Base-by-base conservation (phyloP, 2,888 invertebrate species). In the Ernsta delagoae region DNA sequence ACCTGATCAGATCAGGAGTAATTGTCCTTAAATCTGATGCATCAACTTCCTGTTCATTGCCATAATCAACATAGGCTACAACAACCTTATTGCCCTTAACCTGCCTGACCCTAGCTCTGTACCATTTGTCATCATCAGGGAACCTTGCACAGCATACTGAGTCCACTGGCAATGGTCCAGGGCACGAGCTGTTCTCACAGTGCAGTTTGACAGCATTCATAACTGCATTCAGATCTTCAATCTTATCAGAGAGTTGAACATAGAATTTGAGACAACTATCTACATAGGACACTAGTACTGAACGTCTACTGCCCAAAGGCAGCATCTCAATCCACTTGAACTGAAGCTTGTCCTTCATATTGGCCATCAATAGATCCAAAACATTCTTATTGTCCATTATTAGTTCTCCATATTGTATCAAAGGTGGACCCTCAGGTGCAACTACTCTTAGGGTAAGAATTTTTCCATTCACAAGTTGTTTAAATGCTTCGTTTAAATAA, bases 31-130 rank as follows among this genome's bases (percentile, higher is more conserved):
- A 85, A 48, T 95, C 88, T 9, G 93, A 88, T 0, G 93, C 83
- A 6, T 94, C 85, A 1, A 98, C 95, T n/a, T 94, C 94, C 82
- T 98, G 98, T 79, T 97, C 96, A 88, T 99, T 99, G 5, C 99
- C 99, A 90, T 97, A 99, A 90, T 99, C 99, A 12, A 99, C 96
- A 89, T 98, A 99, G 3, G 96, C 94, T 0, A 99, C 96, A 67
- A 95, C 89, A 0, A 96, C 94, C 71, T 94, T 94, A 5, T 92
- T 92, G 1, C 91, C 93, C 43, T 94, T 93, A 4, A 95, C 88
- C 53, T 95, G 94, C 72, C 96, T 93, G 7, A 99, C 95, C 81
- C 95, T 94, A 0, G 98, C 99, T 74, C 99, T 94, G 85, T 99
- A 99, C 98, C 99, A 99, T 80, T 96, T 96, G 41, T 95, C 94